These are phyloP conservation scores for Alouatta palliata DNA, from an alignment of 2,113 vertebrate genomes.

Conservation along the genomic window DNA sequence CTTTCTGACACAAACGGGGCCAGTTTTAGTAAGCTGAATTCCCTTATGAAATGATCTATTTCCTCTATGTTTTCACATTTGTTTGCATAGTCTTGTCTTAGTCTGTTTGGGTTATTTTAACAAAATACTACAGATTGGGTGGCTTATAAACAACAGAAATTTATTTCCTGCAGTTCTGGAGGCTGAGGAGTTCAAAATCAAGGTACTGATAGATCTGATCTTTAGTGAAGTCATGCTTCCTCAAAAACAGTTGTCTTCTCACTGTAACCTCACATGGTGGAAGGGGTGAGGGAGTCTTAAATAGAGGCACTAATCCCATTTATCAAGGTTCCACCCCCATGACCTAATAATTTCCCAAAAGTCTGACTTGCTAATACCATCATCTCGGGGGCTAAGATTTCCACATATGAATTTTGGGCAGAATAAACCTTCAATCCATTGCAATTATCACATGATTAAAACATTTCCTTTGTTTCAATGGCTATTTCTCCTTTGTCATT, in stretches of 20 bases:
- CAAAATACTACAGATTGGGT: background rate
- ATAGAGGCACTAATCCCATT: background rate
- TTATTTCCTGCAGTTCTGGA: background rate
- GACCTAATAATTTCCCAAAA: background rate
- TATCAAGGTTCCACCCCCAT: background rate
- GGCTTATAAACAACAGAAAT: background rate
- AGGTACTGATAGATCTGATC: background rate
- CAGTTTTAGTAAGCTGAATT: background rate
- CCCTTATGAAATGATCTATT: background rate
- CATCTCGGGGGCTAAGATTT: background rate
- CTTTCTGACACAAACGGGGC: background rate
- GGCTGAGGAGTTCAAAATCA: background rate
- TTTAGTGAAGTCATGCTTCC: background rate
- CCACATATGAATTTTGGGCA: background rate
- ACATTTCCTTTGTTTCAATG: background rate
- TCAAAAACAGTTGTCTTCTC: background rate
- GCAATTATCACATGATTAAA: background rate
- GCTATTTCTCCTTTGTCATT: background rate
- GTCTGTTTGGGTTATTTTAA: background rate
- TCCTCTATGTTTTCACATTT: constrained; percentile 5
- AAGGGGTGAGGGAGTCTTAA: background rate
- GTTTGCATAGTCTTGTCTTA: background rate
- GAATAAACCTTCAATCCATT: background rate
- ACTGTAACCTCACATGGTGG: background rate
- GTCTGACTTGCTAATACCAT: background rate